Evolutionary conservation across 1,140 invertebrate species (phyloP), one percentile per base, ranked within the genome.

Genomic region (Leptonema lineaticorne): DNA sequence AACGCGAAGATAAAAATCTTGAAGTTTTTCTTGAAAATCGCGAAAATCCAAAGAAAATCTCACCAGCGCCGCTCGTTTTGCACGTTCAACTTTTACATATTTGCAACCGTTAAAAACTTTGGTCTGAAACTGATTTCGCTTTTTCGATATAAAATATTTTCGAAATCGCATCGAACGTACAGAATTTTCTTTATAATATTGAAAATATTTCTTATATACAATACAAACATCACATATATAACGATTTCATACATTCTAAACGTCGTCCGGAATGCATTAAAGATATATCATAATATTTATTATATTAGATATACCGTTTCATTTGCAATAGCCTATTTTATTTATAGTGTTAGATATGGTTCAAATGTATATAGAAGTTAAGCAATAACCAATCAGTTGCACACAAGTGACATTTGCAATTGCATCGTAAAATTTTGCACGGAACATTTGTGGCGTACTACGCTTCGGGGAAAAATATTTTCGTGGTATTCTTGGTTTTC

Each of bases 361-460:
- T 37, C 6, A 37, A 37, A 37, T 37, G n/a, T 37, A 9, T 9
- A 11, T 11, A 6, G 27, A 30, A 58, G 29, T 41, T 24, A 28
- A 63, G 9, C 41, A 6, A 48, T 46, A 63, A 46, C 60, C 27
- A 29, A 48, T 63, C 37, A 48, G 11, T 60, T 60, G 58, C 22
- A 60, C 58, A 28, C 58, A 33, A 37, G 58, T 60, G 58, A 60
- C 58, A 48, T 24, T 37, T 30, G 37, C 60, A 48, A 63, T 63
- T 63, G 60, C 60, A 37, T 46, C 41, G 45, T 63, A 63, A 63
- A 63, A 63, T 63, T 63, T 63, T 29, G 30, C 60, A 63, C 60
- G 30, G 27, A 33, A 63, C 60, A 63, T 63, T 63, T 63, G 30
- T 16, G 20, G 41, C 26, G 60, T 26, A 20, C 46, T 20, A 48